These are phyloP conservation scores for Margaritifera margaritifera DNA, from an alignment of 2,888 invertebrate species.

Conservation along the genomic window DNA sequence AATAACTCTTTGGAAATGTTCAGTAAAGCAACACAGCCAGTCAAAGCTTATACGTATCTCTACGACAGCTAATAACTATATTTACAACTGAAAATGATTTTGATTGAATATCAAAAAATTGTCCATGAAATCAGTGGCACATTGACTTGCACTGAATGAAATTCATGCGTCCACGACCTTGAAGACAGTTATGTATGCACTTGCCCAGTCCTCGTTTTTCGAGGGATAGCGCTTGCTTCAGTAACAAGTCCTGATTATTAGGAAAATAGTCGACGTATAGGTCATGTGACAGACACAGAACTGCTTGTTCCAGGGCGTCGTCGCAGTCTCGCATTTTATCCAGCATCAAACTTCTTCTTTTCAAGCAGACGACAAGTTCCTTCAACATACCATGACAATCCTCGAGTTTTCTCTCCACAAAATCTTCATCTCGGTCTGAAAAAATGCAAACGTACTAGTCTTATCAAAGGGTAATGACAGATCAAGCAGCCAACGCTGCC, in stretches of 20 bases:
- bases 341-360: slow-evolving; percentile 13
- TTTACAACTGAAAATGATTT: not conserved
- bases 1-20: too few species aligned
- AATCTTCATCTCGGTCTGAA: slow-evolving; percentile 13
- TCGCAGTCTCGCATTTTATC: slow-evolving; percentile 22
- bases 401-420: not conserved
- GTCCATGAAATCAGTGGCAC: slow-evolving; percentile 43
- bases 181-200: slow-evolving; percentile 55
- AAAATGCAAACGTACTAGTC: not conserved
- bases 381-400: slow-evolving; percentile 16
- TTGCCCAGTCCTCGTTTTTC: slow-evolving; percentile 49
- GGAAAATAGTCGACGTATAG: slow-evolving; percentile 16
- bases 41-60: too few species aligned
- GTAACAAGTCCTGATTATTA: slow-evolving; percentile 13
- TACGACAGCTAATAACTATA: too few species aligned
- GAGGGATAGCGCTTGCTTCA: slow-evolving; percentile 9
- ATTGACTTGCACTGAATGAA: slow-evolving; percentile 62
- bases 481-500: too few species aligned
- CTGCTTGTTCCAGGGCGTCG: slow-evolving; percentile 7
- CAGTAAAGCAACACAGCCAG: too few species aligned
- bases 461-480: too few species aligned
- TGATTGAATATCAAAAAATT: not conserved
- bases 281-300: slow-evolving; percentile 19
- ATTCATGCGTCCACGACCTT: slow-evolving; percentile 49
- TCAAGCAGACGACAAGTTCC: slow-evolving; percentile 18